phyloP scores from a whole-genome alignment of 2,797 vertebrate genomes.

The Miichthys miiuy region DNA sequence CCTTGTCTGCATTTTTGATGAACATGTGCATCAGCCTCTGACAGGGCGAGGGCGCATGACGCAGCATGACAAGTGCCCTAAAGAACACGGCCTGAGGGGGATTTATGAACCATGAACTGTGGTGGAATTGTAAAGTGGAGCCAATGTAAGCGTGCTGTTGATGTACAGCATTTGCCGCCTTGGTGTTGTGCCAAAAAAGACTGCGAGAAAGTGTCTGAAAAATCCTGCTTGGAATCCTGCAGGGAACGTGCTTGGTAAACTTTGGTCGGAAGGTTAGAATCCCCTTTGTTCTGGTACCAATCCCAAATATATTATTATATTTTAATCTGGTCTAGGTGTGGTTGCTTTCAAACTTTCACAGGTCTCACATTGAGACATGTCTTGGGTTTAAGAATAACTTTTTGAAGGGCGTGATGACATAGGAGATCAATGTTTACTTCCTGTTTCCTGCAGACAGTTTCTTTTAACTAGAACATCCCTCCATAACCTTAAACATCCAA shows the following conservation, averaged over 20 bases:
- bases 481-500: no score
- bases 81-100: conserved; percentile 49
- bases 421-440: no score
- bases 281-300: not conserved
- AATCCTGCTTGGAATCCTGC: not conserved
- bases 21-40: conserved; percentile 61
- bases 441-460: no score
- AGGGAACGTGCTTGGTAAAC: not conserved
- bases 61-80: conserved; percentile 52
- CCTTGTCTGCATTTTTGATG: conserved; percentile 75
- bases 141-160: conserved; percentile 11
- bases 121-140: conserved; percentile 23
- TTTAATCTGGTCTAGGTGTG: no score
- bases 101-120: conserved; percentile 28
- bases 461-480: no score
- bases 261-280: no score
- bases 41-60: conserved; percentile 54
- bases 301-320: no score
- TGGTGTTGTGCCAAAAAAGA: not conserved
- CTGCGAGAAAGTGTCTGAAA: not conserved
- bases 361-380: no score
- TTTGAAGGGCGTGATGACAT: no score
- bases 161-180: not conserved
- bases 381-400: no score
- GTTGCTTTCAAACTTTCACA: no score